A percentile compares a stretch with the other conserved stretches of the same genome.
Evolutionary conservation across 1,140 invertebrate species (phyloP).

Genomic region (Drosophila sechellia): DNA sequence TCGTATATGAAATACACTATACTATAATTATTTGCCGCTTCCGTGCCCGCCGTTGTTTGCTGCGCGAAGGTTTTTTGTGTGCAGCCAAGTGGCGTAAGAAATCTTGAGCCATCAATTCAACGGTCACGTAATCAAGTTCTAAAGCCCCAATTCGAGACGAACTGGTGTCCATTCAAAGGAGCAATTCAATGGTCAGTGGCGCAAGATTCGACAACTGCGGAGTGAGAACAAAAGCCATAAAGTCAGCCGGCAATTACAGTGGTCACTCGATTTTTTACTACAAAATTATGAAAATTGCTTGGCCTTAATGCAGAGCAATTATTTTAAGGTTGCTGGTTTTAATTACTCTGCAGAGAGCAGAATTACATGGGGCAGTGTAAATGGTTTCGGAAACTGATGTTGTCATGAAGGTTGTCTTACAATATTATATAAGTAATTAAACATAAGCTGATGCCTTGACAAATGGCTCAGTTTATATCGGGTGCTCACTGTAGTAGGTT

Average conservation of each 20-base stretch:
- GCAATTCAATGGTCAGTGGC: conserved; percentile 54
- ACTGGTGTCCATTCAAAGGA: conserved; percentile 49
- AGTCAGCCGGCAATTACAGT: conserved; percentile 22
- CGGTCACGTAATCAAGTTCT: conserved; percentile 75
- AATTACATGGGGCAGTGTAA: no score
- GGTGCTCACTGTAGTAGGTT: conserved; percentile 4
- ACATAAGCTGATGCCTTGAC: no score
- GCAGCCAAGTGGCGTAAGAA: conserved; percentile 35
- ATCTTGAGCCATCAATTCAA: conserved; percentile 59
- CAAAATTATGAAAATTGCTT: conserved; percentile 21
- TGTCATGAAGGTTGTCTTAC: no score
- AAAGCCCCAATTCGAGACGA: conserved; percentile 38
- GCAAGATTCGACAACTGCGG: conserved; percentile 44
- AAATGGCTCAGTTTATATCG: no score
- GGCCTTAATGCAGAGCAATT: conserved; percentile 7
- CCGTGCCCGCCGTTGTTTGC: conserved; percentile 43
- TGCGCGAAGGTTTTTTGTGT: conserved; percentile 11
- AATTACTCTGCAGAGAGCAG: background rate
- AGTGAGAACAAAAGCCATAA: conserved; percentile 1
- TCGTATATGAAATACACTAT: conserved; percentile 4
- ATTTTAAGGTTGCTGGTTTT: background rate
- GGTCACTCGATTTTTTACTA: conserved; percentile 5
- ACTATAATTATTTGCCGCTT: conserved; percentile 41
- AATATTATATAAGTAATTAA: no score
- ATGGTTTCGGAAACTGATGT: no score